Evolutionary conservation across 2,113 vertebrate genomes (phyloP).

Genomic region (Todiramphus saurophagus): DNA sequence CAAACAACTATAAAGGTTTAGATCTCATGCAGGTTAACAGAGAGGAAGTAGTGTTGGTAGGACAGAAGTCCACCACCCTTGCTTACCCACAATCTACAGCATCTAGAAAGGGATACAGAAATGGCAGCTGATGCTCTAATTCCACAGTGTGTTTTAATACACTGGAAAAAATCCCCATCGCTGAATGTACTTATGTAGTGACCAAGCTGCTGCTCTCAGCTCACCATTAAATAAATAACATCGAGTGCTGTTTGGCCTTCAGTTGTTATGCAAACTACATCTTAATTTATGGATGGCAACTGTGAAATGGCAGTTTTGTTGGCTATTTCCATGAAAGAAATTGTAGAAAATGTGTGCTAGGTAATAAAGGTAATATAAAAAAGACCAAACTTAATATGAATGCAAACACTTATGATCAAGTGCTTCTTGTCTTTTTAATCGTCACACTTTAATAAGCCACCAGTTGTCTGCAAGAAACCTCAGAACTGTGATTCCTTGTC

Average conservation of each 20-base stretch:
- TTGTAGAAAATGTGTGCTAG: background rate
- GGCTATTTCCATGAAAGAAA: background rate
- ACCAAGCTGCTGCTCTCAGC: background rate
- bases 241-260: background rate
- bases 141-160: background rate
- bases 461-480: background rate
- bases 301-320: background rate
- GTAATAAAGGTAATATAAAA: background rate
- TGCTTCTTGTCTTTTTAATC: background rate
- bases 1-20: background rate
- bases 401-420: background rate
- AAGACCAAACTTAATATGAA: background rate
- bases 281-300: background rate
- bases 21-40: background rate
- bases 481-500: background rate
- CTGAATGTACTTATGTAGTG: rapidly evolving
- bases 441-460: background rate
- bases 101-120: background rate
- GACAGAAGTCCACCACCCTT: background rate
- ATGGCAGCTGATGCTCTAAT: background rate
- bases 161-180: rapidly evolving
- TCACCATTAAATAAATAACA: background rate
- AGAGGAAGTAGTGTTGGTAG: background rate
- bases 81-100: background rate
- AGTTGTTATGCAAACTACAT: background rate